Base-by-base conservation (phyloP, 2,113 vertebrate species). In the Microcebus ravelobensis region DNA sequence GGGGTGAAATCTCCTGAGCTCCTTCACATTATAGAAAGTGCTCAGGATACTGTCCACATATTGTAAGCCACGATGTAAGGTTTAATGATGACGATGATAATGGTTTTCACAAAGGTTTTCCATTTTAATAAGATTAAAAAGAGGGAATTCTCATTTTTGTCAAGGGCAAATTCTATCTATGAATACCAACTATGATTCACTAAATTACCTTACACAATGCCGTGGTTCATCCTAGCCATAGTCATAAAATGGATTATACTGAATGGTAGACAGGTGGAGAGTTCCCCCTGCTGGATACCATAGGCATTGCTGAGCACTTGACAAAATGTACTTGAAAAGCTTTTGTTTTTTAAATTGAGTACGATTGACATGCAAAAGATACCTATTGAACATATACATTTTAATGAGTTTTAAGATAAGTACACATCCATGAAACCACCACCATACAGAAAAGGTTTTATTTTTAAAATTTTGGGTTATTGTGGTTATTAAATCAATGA, bases 241-340 rank as follows among this genome's bases (percentile, higher is more conserved):
- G 4, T 80, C 9, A 3, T 18, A 48, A 86, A 87, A 67, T 34
- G 21, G 21, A 5, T 18, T 25, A 36, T 31, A 84, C 65, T 63
- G 34, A 34, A 17, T 8, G 9, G 1, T 82, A 84, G 57, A 55
- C 50, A 42, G 57, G 63, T 89, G 59, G 42, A 67, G 92, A 52
- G 85, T 48, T 31, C 87, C 42, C 50, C 77, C 97, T 97, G 67
- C 86, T 98, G 97, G 90, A 71, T 29, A 76, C 21, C 0, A 2
- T 0, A 39, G 52, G 21, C 6, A 94, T 77, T 91, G 34, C 89
- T 82, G 55, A 45, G 15, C 1, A 8, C 13, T 91, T 86, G 27
- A 13, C 4, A 55, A 79, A 50, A n/a, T 2, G 29, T 31, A 80
- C 63, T 39, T 42, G 21, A 86, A 39, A 21, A 42, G 31, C n/a